Percentiles rank a stretch among this genome's conserved stretches.
Conservation (phyloP, 2,113 vertebrate species). For the Rhynchopsitta pachyrhyncha region DNA sequence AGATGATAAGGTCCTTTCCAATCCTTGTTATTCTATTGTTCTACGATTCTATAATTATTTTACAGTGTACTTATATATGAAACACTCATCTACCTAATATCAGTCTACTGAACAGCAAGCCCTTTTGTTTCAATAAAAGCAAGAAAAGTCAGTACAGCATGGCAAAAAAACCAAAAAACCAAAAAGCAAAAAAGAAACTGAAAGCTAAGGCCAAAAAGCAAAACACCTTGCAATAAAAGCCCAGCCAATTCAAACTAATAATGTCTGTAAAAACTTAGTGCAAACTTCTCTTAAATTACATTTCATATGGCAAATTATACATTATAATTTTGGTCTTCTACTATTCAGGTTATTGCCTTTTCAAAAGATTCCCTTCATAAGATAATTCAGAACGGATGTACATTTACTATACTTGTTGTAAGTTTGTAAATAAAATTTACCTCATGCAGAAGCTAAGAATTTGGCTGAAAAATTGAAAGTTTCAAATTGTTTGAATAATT, state of each 20-base stretch:
- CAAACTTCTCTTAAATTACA: neutral
- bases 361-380: neutral
- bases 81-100: neutral
- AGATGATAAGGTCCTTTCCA: neutral
- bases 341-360: neutral
- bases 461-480: neutral
- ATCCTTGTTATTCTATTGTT: neutral
- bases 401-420: neutral
- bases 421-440: neutral
- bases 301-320: neutral
- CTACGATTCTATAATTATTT: neutral
- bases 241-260: neutral
- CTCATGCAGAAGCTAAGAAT: neutral
- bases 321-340: neutral
- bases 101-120: neutral
- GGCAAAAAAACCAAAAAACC: neutral
- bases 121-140: neutral
- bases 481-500: conserved; percentile 7
- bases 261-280: neutral
- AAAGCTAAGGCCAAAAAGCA: neutral
- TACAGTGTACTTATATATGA: neutral
- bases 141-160: neutral
- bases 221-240: rapidly evolving
- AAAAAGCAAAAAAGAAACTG: neutral
- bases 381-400: neutral